Percentiles rank a stretch among this genome's conserved stretches.
Conservation (phyloP, 2,113 vertebrate species). For the Scopus umbretta region DNA sequence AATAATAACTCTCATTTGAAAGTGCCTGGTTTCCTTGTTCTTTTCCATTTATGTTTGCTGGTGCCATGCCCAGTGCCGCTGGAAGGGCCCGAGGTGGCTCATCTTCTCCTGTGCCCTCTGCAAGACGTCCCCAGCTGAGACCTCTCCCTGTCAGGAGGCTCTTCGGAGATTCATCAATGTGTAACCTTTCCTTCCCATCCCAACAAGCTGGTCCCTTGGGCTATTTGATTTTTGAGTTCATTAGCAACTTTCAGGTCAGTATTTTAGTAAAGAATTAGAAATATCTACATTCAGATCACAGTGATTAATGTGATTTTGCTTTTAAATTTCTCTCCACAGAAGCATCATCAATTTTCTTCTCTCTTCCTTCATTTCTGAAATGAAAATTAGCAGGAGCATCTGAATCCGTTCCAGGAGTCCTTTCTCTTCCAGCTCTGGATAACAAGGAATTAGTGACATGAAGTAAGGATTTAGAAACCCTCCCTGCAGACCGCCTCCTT, state of each 20-base stretch:
- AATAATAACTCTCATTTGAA: neutral
- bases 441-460: neutral
- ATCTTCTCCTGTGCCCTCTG: fast-evolving
- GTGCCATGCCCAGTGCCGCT: neutral
- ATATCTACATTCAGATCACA: neutral
- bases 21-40: neutral
- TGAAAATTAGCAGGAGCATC: neutral
- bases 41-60: neutral
- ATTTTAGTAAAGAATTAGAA: neutral
- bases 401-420: neutral
- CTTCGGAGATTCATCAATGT: neutral
- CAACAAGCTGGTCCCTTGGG: neutral
- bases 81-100: neutral
- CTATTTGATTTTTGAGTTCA: neutral
- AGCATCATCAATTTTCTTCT: neutral
- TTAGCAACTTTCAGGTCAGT: neutral
- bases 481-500: neutral
- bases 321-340: neutral
- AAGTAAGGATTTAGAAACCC: conserved; percentile 3
- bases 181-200: neutral
- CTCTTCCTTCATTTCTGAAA: neutral
- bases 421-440: conserved; percentile 9
- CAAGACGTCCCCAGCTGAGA: neutral
- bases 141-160: neutral
- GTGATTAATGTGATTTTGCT: neutral